Percentiles rank a stretch among this genome's conserved stretches.
These are phyloP conservation scores for Astatotilapia flaviijosephi DNA, from an alignment of 2,113 vertebrate genomes.

Conservation along the genomic window DNA sequence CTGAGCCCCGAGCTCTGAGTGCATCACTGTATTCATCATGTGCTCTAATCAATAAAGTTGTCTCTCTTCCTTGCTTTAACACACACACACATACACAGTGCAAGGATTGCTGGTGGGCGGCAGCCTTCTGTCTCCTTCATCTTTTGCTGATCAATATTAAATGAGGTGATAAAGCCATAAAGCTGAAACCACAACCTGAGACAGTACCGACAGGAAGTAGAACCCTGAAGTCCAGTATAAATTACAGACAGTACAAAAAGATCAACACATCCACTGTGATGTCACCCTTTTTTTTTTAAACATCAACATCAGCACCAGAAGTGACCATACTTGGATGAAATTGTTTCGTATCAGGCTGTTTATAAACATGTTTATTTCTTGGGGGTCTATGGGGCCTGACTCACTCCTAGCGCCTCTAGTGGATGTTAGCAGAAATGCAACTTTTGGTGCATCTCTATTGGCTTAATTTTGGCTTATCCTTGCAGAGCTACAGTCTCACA, in stretches of 20 bases:
- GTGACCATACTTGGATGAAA: neutral
- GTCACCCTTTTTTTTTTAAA: neutral
- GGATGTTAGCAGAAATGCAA: neutral
- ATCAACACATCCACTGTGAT: neutral
- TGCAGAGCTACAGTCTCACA: neutral
- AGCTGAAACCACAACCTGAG: neutral
- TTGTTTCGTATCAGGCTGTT: neutral
- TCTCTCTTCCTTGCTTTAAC: neutral
- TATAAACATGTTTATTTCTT: neutral
- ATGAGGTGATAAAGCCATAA: constrained; percentile 1
- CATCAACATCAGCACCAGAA: neutral
- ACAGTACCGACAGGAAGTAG: neutral
- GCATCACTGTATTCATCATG: neutral
- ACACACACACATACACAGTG: neutral
- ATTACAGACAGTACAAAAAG: neutral
- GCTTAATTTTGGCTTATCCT: neutral
- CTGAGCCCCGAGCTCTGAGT: neutral
- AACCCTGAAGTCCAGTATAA: neutral
- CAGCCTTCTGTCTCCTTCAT: neutral
- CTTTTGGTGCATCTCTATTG: neutral
- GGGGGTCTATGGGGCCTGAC: neutral
- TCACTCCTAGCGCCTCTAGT: neutral
- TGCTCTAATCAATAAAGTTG: neutral
- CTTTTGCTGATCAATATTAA: constrained; percentile 14
- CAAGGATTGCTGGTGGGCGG: neutral